A percentile compares a stretch with the other conserved stretches of the same genome.
phyloP scores from a whole-genome alignment of 2,888 invertebrate species.

The Poecilobothrus nobilitatus region DNA sequence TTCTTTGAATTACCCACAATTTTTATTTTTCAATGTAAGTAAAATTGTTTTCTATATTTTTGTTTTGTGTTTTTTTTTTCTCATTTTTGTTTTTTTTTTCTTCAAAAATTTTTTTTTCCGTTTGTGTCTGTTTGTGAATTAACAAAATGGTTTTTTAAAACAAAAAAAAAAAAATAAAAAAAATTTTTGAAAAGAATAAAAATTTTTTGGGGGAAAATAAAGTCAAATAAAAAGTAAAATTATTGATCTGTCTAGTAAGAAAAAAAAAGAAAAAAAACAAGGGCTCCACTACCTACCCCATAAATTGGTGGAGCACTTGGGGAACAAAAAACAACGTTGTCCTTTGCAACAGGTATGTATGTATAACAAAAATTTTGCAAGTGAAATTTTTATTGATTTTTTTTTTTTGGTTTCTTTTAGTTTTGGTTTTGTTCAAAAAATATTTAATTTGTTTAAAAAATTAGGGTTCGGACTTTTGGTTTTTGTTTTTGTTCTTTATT shows the following conservation, averaged over 20 bases:
- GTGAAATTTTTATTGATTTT: neutral
- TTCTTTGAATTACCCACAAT: too few relatives aligned
- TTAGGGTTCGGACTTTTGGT: neutral
- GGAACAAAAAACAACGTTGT: neutral
- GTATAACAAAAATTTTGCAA: neutral
- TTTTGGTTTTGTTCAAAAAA: neutral
- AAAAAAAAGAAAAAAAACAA: too few relatives aligned
- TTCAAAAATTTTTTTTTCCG: too few relatives aligned
- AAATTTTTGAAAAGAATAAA: neutral
- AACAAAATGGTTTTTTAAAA: neutral
- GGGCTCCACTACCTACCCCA: neutral
- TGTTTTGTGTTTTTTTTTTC: too few relatives aligned
- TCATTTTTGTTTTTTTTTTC: too few relatives aligned
- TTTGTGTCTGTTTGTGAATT: too few relatives aligned
- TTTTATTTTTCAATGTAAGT: too few relatives aligned
- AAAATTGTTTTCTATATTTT: too few relatives aligned
- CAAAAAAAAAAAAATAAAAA: neutral
- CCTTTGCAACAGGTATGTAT: conserved; percentile 6
- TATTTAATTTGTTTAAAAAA: neutral
- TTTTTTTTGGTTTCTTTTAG: neutral
- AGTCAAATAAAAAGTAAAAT: neutral
- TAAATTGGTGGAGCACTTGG: neutral
- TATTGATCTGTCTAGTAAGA: conserved; percentile 4
- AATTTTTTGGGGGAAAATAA: neutral
- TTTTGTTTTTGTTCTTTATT: too few relatives aligned